Percentiles rank a stretch among this genome's conserved stretches.
Evolutionary conservation across 2,888 invertebrate genomes (phyloP).

Genomic region (Cylloceria caligata): DNA sequence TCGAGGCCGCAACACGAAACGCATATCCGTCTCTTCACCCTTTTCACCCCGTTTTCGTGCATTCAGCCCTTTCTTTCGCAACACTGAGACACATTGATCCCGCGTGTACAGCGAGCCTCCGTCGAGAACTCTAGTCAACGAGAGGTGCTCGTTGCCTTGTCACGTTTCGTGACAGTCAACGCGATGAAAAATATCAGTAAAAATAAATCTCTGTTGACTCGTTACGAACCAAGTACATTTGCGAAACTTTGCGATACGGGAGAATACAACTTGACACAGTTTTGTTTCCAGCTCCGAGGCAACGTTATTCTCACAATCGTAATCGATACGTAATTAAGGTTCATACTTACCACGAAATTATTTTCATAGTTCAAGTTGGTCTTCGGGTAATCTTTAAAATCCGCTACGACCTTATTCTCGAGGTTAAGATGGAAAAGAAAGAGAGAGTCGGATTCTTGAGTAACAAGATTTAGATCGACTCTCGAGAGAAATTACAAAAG

Average conservation of each 20-base stretch:
- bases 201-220: neutral
- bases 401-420: neutral
- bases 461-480: neutral
- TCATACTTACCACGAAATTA: neutral
- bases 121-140: conserved; percentile 18
- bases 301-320: too few relatives aligned
- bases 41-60: neutral
- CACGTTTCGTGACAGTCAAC: neutral
- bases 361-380: neutral
- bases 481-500: conserved; percentile 15
- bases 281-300: too few relatives aligned
- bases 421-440: neutral
- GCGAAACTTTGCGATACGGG: neutral
- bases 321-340: too few relatives aligned
- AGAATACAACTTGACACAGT: neutral
- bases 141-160: neutral
- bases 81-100: neutral
- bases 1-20: conserved; percentile 43
- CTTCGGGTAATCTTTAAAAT: neutral
- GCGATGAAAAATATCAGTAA: conserved; percentile 1
- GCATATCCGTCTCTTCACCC: conserved; percentile 6
- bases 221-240: neutral
- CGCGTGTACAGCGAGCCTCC: conserved; percentile 7
- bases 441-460: neutral
- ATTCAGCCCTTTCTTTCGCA: conserved; percentile 2